Evolutionary conservation across 2,113 vertebrate genomes (phyloP), one percentile per base, ranked within the genome.

Genomic region (Oreocharis arfaki): DNA sequence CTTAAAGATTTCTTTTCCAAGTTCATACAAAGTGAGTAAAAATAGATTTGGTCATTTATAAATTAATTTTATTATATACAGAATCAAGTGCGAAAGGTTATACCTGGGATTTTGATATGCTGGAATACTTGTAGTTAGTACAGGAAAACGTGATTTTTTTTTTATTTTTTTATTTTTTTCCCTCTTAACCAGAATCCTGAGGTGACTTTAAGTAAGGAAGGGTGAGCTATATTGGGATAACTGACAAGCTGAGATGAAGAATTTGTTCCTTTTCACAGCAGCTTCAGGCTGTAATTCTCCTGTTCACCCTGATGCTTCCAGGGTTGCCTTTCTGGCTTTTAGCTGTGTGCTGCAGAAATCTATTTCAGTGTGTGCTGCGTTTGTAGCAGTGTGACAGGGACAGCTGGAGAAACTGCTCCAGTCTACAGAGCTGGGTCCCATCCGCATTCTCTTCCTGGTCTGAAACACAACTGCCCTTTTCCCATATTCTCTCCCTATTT

Each of bases 381-480:
- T 32, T 37, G 28, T 41, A 77, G 47, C 52, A 39, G 53, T 24
- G 50, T 84, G 89, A 47, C 64, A 59, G 69, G 56, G 63, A 33
- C 59, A 91, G 70, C 78, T 65, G 75, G 30, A 57, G 19, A 73
- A 64, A 63, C 80, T 63, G 60, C 67, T 76, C 19, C 6, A 52
- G 6, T 67, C 93, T 78, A 15, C 52, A 55, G 32, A 30, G 49
- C 64, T 78, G 41, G 37, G 30, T 32, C 77, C 42, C 2, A 7
- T 91, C 39, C 67, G 70, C 32, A 11, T 88, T 67, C 68, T 56
- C 75, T 80, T 92, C 73, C 85, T 84, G 64, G 8, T n/a, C 60
- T 86, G 60, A 94, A 97, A 81, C 44, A 92, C 52, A 80, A 75
- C 71, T 79, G 49, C 52, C 18, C n/a, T 82, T 93, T 93, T 88